Evolutionary conservation across 2,797 vertebrate genomes (phyloP).

Genomic region (Diplodus puntazzo): DNA sequence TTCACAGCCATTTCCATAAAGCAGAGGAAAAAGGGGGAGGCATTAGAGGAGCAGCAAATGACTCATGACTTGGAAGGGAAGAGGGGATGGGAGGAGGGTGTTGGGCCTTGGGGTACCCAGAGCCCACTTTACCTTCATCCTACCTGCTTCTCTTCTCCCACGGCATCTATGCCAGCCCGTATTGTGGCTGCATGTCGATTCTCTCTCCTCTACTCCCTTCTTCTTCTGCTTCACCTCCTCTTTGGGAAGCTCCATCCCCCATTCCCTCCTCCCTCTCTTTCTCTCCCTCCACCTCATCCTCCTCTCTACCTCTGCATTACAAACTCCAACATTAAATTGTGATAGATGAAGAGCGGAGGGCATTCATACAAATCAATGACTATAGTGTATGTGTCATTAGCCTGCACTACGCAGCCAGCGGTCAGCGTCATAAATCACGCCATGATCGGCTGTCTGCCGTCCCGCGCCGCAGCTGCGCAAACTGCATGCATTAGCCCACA

Average conservation of each 20-base stretch:
- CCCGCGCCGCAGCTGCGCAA: conserved; percentile 85
- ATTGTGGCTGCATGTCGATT: conserved; percentile 4
- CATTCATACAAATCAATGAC: conserved; percentile 99
- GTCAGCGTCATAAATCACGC: conserved; percentile 99
- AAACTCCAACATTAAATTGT: conserved; percentile 99
- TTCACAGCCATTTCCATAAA: conserved; percentile 88
- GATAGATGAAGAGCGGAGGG: conserved; percentile 99
- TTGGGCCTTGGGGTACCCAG: conserved; percentile 58
- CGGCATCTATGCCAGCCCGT: neutral
- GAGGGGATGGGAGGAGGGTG: conserved; percentile 46
- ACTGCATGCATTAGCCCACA: conserved; percentile 86
- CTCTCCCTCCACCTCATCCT: conserved; percentile 50
- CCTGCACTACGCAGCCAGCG: conserved; percentile 98
- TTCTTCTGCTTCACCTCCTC: conserved; percentile 36
- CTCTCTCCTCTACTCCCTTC: conserved; percentile 5
- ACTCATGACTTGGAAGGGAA: conserved; percentile 88
- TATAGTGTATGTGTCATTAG: conserved; percentile 99
- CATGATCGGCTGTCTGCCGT: conserved; percentile 97
- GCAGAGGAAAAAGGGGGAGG: conserved; percentile 85
- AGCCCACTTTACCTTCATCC: conserved; percentile 61
- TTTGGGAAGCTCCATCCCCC: conserved; percentile 5
- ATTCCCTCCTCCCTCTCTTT: neutral
- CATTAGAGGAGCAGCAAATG: conserved; percentile 94
- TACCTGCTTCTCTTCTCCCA: conserved; percentile 14
- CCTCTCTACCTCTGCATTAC: conserved; percentile 94